Conservation (phyloP, 2,888 invertebrate species). For the Tholera decimalis region DNA sequence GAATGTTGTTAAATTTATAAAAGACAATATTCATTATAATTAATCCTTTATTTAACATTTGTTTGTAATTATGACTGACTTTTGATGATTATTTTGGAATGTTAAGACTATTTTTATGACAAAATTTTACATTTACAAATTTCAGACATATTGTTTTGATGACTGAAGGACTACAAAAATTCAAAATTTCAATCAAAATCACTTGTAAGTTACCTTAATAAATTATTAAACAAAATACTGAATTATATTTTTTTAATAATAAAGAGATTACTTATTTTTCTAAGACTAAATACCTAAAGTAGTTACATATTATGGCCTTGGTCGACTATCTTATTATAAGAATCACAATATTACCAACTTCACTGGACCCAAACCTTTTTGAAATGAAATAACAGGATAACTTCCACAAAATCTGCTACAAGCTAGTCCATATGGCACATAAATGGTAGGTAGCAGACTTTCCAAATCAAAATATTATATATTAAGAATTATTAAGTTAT, state of each 20-base stretch:
- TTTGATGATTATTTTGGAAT: slow-evolving; percentile 21
- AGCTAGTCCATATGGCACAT: neutral
- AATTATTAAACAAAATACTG: slow-evolving; percentile 53
- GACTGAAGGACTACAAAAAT: slow-evolving; percentile 15
- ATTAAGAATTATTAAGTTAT: neutral
- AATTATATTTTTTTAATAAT: slow-evolving; percentile 37
- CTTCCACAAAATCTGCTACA: neutral
- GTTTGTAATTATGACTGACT: slow-evolving; percentile 50
- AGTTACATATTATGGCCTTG: neutral
- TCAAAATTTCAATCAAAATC: slow-evolving; percentile 25
- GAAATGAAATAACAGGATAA: neutral
- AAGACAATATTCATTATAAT: slow-evolving; percentile 50
- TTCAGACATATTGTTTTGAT: slow-evolving; percentile 11
- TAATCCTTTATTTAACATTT: slow-evolving; percentile 35
- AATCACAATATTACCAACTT: slow-evolving; percentile 35
- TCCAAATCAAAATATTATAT: too few species aligned
- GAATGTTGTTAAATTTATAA: slow-evolving; percentile 34
- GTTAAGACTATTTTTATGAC: slow-evolving; percentile 14
- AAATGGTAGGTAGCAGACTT: too few species aligned
- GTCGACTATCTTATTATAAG: slow-evolving; percentile 7
- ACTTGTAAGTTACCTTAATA: slow-evolving; percentile 42
- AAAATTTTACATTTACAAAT: slow-evolving; percentile 18
- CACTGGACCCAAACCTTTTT: slow-evolving; percentile 11
- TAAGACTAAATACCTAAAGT: slow-evolving; percentile 12
- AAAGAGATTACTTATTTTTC: slow-evolving; percentile 28